Evolutionary conservation across 2,113 vertebrate genomes (phyloP), one percentile per base, ranked within the genome.

Genomic region (Pristiophorus japonicus): DNA sequence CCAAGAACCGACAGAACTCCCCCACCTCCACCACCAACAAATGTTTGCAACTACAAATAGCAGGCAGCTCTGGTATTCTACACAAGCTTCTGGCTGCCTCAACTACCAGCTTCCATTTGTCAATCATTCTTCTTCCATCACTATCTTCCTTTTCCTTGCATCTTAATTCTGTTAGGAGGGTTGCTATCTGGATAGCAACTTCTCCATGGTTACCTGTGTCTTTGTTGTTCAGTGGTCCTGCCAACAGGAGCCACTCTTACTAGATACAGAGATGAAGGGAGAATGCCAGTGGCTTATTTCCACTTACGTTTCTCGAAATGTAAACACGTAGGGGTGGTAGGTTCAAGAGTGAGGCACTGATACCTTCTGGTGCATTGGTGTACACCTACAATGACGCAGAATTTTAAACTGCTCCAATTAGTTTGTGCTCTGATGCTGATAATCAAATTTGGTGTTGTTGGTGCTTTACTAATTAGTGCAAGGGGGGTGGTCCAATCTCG

Each of bases 381-480:
- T 18, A 20, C 38, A 81, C 18, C 0, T 81, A 22, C 59, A 92
- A 65, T 92, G 59, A 63, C 34, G 65, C n/a, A 63, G 88, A 65
- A 63, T 65, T 63, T 92, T 8, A 65, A 92, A 42, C 65, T 92
- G 88, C 6, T 92, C 62, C 59, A 92, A 42, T 92, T 92, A 92
- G 59, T 92, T 65, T 92, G 59, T 92, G 59, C 88, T 92, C 14
- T 92, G 59, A 92, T 59, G 88, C 88, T 63, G 59, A 92, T 65
- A 92, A 92, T 92, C 38, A 63, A 65, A 92, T 65, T 63, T 92
- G 88, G 88, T 92, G 16, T 22, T 65, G 59, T 63, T 92, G 55
- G 87, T 91, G 51, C 51, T 59, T 91, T 62, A 34, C 14, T 91
- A 91, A 91, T 91, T 63, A 92, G 88, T 92, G 42, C 59, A 65